Percentiles rank a stretch among this genome's conserved stretches.
Evolutionary conservation across 2,888 invertebrate species (phyloP).

Genomic region (Drosophila cyrtoloma): DNA sequence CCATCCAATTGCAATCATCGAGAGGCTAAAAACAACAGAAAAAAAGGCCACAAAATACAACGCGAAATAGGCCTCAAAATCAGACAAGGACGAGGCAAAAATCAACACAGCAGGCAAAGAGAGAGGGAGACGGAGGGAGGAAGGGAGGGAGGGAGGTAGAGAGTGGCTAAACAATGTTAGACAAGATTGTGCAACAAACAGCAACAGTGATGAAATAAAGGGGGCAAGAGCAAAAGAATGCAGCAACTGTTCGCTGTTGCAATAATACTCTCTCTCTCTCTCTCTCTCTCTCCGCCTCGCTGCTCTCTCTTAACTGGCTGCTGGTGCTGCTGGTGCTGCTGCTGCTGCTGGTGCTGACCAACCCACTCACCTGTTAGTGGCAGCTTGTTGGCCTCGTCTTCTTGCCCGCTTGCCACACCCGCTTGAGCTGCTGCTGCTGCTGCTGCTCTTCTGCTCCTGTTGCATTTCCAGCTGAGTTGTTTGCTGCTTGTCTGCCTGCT

Average conservation of each 20-base stretch:
- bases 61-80: conserved; percentile 58
- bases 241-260: conserved; percentile 58
- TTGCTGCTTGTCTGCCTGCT: conserved; percentile 49
- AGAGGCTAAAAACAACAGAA: conserved; percentile 15
- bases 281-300: background rate
- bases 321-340: background rate
- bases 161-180: conserved; percentile 77
- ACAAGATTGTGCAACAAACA: conserved; percentile 79
- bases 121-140: background rate
- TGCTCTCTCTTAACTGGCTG: conserved; percentile 24
- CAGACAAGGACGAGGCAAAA: conserved; percentile 65
- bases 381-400: conserved; percentile 62
- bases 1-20: conserved; percentile 55
- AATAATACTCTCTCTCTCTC: conserved; percentile 32
- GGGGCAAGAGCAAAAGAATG: conserved; percentile 28
- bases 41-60: conserved; percentile 28
- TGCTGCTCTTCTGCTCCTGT: conserved; percentile 27
- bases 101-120: conserved; percentile 54
- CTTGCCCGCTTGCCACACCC: background rate
- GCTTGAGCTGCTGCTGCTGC: background rate
- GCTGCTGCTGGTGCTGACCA: conserved; percentile 16
- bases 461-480: conserved; percentile 74
- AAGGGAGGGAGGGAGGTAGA: background rate
- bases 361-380: conserved; percentile 77
- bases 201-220: conserved; percentile 25